Base-by-base conservation (phyloP, 1,140 invertebrate species). In the Atta colombica region DNA sequence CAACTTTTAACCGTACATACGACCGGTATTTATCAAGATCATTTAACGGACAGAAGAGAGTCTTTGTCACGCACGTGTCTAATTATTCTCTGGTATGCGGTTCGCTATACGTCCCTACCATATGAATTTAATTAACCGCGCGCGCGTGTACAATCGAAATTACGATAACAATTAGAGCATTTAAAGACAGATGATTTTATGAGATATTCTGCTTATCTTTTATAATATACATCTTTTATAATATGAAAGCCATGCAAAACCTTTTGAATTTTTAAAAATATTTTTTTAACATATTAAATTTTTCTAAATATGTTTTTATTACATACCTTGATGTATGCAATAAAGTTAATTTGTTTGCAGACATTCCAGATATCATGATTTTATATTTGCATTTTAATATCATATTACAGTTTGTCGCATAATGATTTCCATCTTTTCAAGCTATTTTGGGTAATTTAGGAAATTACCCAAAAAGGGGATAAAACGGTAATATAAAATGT, bases 41-140 rank as follows among this genome's bases (percentile, higher is more conserved):
- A 84, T 75, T 84, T 84, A 84, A 61, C 39, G 39, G 58, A 1
- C 45, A 75, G 80, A 75, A 84, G 80, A 74, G 80, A 68, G 45
- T 63, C 80, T 84, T 84, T 84, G 80, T 84, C 80, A 84, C 69
- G 80, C 69, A 74, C 25, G 68, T 58, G 80, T 84, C 68, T 84
- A 84, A 84, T 84, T 84, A 84, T 84, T 84, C 80, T 55, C 80
- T 39, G 7, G 55, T 51, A 69, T 51, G 55, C n/a, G 69, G n/a
- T n/a, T 39, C 28, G 7, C 55, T 28, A 25, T 45, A 63, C 80
- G 39, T 84, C 58, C 58, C 58, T 60, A 4, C 39, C 12, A 18
- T 75, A 75, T 63, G 55, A 84, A n/a, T 45, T 75, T 84, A 84
- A 84, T 84, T 61, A 84, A 84, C 55, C 69, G 7, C 35, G 35